A percentile compares a stretch with the other conserved stretches of the same genome.
Evolutionary conservation across 2,888 invertebrate species (phyloP).

Genomic region (Idaea aversata): DNA sequence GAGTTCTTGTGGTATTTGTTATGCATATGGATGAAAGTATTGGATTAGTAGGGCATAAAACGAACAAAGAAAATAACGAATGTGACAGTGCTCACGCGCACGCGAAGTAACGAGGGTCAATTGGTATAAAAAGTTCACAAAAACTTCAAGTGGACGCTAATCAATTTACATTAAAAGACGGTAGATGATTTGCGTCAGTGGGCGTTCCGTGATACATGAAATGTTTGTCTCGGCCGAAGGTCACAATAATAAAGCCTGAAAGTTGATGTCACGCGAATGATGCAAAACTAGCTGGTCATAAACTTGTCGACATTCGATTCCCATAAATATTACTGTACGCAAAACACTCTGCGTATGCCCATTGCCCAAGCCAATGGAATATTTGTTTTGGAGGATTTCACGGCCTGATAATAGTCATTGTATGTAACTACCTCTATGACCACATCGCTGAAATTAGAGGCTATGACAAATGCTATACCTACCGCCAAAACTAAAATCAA

Average conservation of each 20-base stretch:
- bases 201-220: conserved; percentile 47
- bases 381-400: not conserved
- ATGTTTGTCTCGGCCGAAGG: conserved; percentile 36
- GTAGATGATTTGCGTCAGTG: conserved; percentile 62
- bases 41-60: not conserved
- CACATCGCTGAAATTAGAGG: conserved; percentile 47
- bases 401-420: conserved; percentile 1
- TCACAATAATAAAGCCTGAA: conserved; percentile 17
- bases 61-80: conserved; percentile 17
- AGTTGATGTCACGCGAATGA: not conserved
- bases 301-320: not conserved
- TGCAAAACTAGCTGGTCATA: not conserved
- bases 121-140: conserved; percentile 62
- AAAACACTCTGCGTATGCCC: not conserved
- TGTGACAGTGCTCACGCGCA: conserved; percentile 53
- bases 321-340: not conserved
- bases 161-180: conserved; percentile 59
- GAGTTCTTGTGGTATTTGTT: not conserved
- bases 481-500: conserved; percentile 25
- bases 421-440: conserved; percentile 29
- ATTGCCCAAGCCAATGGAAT: not conserved
- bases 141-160: conserved; percentile 62
- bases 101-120: conserved; percentile 59
- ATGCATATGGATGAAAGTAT: no score
- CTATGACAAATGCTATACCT: conserved; percentile 35